Conservation (phyloP, 2,888 invertebrate species). For the Drosophila histrio region DNA sequence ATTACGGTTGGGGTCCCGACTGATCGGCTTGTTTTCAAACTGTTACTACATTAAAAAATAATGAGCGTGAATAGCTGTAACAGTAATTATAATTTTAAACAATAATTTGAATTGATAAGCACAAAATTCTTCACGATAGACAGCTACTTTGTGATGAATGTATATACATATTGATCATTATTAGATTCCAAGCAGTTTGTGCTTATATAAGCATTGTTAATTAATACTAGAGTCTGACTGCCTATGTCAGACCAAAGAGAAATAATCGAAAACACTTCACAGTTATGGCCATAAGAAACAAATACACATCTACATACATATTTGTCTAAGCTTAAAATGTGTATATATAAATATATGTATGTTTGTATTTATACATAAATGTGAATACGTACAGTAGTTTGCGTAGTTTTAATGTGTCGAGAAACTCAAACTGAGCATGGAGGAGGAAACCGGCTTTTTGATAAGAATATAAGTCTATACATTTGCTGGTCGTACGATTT, state of each 20-base stretch:
- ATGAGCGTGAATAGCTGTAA: background rate
- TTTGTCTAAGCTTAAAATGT: background rate
- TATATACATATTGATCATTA: background rate
- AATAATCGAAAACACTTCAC: slow-evolving; percentile 2
- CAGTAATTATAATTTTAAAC: background rate
- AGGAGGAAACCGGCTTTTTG: slow-evolving; percentile 46
- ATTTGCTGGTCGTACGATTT: slow-evolving; percentile 20
- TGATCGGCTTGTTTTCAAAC: too few relatives aligned
- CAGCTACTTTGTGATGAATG: background rate
- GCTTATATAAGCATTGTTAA: background rate
- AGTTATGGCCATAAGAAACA: slow-evolving; percentile 1
- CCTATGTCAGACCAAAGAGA: slow-evolving; percentile 4
- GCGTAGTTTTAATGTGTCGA: slow-evolving; percentile 17
- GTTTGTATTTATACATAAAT: background rate
- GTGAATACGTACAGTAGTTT: slow-evolving; percentile 10
- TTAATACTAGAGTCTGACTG: background rate
- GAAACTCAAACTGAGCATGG: slow-evolving; percentile 8
- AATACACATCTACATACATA: background rate
- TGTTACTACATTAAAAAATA: background rate
- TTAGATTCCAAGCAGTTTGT: background rate
- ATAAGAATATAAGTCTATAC: slow-evolving; percentile 32
- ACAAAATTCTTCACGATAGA: background rate
- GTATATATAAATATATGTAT: background rate
- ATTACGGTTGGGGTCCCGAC: too few relatives aligned
- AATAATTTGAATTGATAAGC: background rate